Base-by-base conservation (phyloP, 2,113 vertebrate species). In the Kryptolebias marmoratus region DNA sequence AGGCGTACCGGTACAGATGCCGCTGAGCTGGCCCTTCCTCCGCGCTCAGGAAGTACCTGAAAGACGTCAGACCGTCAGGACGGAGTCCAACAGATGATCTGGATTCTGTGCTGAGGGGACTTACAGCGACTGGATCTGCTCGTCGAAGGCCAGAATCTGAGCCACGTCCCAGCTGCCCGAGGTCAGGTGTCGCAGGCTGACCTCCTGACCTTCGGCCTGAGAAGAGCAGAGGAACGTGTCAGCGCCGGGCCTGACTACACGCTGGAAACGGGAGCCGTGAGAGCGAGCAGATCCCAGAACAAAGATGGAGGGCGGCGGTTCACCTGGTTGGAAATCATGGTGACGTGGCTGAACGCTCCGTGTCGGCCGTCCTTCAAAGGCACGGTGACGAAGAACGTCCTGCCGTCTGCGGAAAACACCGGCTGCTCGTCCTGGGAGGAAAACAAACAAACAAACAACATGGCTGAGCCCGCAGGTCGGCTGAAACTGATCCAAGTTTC, bases 111-210 rank as follows among this genome's bases (percentile, higher is more conserved):
- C 16, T 18, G 39, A 10, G 3, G 27, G 2, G 13, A 11, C 92
- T 90, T 62, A 93, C 93, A 93, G 47, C 5, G 67, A 75, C 32
- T 84, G 68, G 14, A 44, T 45, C 31, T 2, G 75, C 71, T 94
- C 82, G 14, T 93, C 91, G 10, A 87, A 92, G 4, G 76, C 83
- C 64, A 92, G 68, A 39, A 93, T 86, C 1, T 79, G 68, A 57
- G 87, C 79, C 16, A 94, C 93, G 11, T 94, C 93, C 93, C 93
- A 94, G 82, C 78, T 90, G 39, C 93, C 93, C 4, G 93, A 94
- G 54, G 92, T 94, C 75, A 94, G 81, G 72, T 90, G 91, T 0
- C 75, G 88, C 18, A 93, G 36, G 66, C 57, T 91, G 61, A 86
- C 81, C 45, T 90, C 83, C 66, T 81, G 66, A 68, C 72, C 83